Evolutionary conservation across 2,888 invertebrate species (phyloP).

Genomic region (Cacoxenus indagator): DNA sequence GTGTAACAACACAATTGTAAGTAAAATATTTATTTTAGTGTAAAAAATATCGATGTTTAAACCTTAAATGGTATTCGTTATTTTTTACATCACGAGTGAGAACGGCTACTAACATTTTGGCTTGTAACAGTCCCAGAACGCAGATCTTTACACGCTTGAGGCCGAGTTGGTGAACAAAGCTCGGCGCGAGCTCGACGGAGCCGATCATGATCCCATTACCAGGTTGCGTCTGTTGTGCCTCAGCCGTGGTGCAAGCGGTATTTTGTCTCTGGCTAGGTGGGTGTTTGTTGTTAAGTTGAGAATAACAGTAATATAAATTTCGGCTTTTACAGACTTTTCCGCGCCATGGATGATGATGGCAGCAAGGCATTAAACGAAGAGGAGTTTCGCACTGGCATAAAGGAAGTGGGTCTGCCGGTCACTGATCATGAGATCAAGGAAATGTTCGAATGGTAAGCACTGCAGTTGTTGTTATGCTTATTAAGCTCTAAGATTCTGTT

Average conservation of each 20-base stretch:
- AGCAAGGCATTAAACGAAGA: slow-evolving; percentile 85
- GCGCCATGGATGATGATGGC: slow-evolving; percentile 94
- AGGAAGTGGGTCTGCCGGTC: slow-evolving; percentile 83
- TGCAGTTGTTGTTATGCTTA: neutral
- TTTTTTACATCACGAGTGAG: too few species aligned
- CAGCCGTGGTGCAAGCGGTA: slow-evolving; percentile 88
- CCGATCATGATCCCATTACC: slow-evolving; percentile 82
- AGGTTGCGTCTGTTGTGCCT: slow-evolving; percentile 87
- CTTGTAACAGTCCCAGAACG: slow-evolving; percentile 43
- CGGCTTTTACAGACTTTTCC: slow-evolving; percentile 77
- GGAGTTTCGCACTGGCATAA: slow-evolving; percentile 86
- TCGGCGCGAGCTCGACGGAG: slow-evolving; percentile 76
- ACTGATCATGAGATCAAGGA: slow-evolving; percentile 72
- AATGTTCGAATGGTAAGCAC: slow-evolving; percentile 65
- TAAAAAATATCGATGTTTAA: too few species aligned
- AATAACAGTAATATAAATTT: neutral
- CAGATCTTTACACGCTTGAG: slow-evolving; percentile 74
- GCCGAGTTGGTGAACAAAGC: slow-evolving; percentile 85
- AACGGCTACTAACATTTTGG: too few species aligned
- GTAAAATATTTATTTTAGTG: neutral
- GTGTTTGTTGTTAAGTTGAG: neutral
- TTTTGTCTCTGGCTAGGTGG: slow-evolving; percentile 88
- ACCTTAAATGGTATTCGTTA: too few species aligned
- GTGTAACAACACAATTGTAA: neutral
- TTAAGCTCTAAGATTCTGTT: neutral